Conservation (phyloP, 2,797 vertebrate genomes). For the Crypturellus tataupa region DNA sequence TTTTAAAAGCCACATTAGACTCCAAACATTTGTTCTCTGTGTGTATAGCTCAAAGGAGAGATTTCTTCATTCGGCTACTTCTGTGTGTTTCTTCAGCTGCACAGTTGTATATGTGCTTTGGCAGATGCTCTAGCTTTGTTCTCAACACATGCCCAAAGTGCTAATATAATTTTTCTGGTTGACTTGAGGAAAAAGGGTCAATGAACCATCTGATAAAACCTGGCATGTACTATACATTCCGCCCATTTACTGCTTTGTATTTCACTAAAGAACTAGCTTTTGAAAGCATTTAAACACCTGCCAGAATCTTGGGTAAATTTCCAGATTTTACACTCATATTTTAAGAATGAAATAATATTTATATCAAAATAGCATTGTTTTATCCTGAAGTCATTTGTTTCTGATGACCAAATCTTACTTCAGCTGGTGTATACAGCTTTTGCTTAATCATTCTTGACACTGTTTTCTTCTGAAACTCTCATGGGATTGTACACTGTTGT, state of each 20-base stretch:
- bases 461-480: neutral
- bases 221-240: neutral
- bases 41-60: neutral
- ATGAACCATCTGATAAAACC: neutral
- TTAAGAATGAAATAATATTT: neutral
- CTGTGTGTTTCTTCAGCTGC: neutral
- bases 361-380: neutral
- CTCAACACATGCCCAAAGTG: neutral
- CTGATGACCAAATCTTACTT: neutral
- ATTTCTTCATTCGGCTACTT: neutral
- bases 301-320: neutral
- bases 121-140: neutral
- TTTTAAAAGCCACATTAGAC: neutral
- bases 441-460: neutral
- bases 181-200: neutral
- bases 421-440: neutral
- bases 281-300: neutral
- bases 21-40: neutral
- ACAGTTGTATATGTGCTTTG: accelerated
- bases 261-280: neutral
- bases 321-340: neutral
- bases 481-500: neutral
- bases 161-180: neutral
- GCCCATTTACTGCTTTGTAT: neutral
- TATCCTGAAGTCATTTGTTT: neutral